Evolutionary conservation across 1,140 invertebrate species (phyloP).

Genomic region (Scaptomyza graminum): DNA sequence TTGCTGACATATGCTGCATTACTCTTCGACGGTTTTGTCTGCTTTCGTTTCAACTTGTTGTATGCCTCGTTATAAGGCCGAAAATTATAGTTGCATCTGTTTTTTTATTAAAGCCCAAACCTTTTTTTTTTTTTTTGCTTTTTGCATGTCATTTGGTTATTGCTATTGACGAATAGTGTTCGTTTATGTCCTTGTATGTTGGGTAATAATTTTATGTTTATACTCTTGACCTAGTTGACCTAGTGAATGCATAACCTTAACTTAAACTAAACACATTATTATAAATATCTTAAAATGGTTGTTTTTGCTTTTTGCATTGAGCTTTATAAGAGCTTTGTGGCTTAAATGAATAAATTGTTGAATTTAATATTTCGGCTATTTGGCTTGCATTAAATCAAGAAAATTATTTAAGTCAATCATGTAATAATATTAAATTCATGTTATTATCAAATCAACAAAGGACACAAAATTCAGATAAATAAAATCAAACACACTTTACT

Average conservation of each 20-base stretch:
- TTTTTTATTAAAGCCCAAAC: conserved; percentile 23
- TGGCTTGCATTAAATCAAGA: too few species aligned
- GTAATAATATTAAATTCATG: too few species aligned
- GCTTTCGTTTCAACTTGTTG: conserved; percentile 45
- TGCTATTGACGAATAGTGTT: neutral
- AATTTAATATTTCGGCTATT: neutral
- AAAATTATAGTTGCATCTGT: conserved; percentile 47
- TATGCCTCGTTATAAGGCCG: conserved; percentile 29
- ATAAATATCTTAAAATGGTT: neutral
- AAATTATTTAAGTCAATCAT: too few species aligned
- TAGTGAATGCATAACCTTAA: neutral
- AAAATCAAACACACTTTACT: too few species aligned
- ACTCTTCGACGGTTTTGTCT: conserved; percentile 29
- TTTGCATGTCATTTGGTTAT: neutral
- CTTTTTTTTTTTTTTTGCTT: too few species aligned
- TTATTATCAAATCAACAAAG: too few species aligned
- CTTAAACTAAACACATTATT: neutral
- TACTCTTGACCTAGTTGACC: neutral
- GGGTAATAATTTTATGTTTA: neutral
- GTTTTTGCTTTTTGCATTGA: neutral
- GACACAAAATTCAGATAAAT: too few species aligned
- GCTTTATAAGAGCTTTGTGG: neutral
- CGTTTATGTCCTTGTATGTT: neutral
- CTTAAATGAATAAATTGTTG: neutral
- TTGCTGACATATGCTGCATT: conserved; percentile 14